Percentiles rank a stretch among this genome's conserved stretches.
Evolutionary conservation across 2,113 vertebrate species (phyloP).

Genomic region (Aptenodytes patagonicus): DNA sequence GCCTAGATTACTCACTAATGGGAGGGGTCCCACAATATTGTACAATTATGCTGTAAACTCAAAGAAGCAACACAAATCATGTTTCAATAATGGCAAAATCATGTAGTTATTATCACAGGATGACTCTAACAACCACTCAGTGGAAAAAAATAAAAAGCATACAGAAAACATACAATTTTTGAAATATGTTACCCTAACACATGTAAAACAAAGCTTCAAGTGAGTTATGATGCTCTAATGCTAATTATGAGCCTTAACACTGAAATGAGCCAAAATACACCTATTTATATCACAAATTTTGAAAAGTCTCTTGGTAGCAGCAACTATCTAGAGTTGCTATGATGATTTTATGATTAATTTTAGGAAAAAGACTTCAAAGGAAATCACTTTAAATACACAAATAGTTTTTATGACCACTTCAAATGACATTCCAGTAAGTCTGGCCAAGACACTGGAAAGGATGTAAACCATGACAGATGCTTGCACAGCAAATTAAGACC

Average conservation of each 20-base stretch:
- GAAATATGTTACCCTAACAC: neutral
- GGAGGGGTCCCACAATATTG: neutral
- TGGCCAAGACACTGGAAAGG: neutral
- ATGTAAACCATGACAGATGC: neutral
- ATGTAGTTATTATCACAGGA: neutral
- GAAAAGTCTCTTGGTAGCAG: neutral
- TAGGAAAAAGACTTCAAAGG: neutral
- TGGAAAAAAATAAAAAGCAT: neutral
- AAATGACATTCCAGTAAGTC: neutral
- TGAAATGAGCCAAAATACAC: neutral
- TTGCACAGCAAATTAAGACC: neutral
- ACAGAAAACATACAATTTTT: neutral
- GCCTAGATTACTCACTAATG: neutral
- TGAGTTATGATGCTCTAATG: neutral
- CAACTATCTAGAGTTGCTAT: neutral
- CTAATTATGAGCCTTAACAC: neutral
- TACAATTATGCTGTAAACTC: neutral
- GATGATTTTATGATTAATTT: neutral
- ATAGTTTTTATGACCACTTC: neutral
- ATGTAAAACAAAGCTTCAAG: neutral
- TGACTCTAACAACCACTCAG: neutral
- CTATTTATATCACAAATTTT: neutral
- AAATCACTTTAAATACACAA: neutral
- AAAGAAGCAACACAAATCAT: neutral
- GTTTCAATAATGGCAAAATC: neutral